These are phyloP conservation scores for Ancistrus triradiatus DNA, from an alignment of 2,113 vertebrate species.

Conservation along the genomic window DNA sequence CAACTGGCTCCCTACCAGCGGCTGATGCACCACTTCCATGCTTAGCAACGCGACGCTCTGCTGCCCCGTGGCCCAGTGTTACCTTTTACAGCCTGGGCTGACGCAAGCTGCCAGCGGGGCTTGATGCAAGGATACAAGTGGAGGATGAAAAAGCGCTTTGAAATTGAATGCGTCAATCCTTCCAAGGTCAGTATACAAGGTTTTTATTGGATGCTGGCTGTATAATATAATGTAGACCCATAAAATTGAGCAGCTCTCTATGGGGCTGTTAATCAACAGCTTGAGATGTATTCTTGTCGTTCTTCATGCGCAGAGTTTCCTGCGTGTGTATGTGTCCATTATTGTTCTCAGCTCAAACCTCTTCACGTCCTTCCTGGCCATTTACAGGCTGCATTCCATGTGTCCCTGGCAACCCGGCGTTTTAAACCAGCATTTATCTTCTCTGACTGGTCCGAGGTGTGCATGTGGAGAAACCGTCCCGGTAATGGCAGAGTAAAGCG, in stretches of 20 bases:
- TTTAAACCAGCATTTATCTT: conserved; percentile 50
- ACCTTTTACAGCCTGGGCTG: conserved; percentile 33
- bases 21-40: conserved; percentile 54
- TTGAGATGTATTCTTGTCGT: not conserved
- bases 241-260: conserved; percentile 10
- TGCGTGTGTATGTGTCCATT: not conserved
- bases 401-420: conserved; percentile 51
- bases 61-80: conserved; percentile 40
- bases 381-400: conserved; percentile 43
- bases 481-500: conserved; percentile 50
- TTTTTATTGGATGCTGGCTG: conserved; percentile 19
- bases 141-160: conserved; percentile 14
- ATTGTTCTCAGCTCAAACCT: not conserved
- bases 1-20: conserved; percentile 60
- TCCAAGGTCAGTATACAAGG: not conserved
- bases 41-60: conserved; percentile 46
- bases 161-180: conserved; percentile 5
- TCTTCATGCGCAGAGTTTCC: too few relatives aligned
- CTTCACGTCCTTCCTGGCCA: not conserved
- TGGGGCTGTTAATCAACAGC: not conserved
- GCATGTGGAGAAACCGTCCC: conserved; percentile 42
- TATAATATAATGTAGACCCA: conserved; percentile 19
- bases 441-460: conserved; percentile 41
- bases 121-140: conserved; percentile 15
- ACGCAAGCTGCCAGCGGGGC: conserved; percentile 20